Evolutionary conservation across 2,113 vertebrate genomes (phyloP), one percentile per base, ranked within the genome.

Genomic region (Carassius auratus): DNA sequence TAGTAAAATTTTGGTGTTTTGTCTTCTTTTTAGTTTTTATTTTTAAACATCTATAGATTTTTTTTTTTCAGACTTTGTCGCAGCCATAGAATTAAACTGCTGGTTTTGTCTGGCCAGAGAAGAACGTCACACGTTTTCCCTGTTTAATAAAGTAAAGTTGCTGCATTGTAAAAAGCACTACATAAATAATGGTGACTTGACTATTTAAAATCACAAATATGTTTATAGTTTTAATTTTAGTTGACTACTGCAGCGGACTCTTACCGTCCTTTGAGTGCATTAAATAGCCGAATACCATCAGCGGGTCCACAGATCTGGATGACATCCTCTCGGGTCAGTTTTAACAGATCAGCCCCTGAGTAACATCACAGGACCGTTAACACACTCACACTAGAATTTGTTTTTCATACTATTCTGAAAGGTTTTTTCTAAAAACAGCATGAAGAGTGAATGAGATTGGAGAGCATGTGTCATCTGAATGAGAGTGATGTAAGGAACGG

Each of bases 231-330:
- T 61, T 61, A 3, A 61, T 61, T n/a, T 61, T n/a, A 61, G 19
- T 19, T n/a, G 8, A 42, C 42, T 21, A 2, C 19, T 57, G 55
- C 3, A 59, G 8, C 21, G 8, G 21, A 30, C 38, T 81, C 96
- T 21, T 86, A 98, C 98, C 97, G 94, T 89, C 97, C 97, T 89
- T 99, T 99, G 5, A 99, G 92, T 0, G 97, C 96, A 68, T 99
- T 99, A 92, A 98, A 99, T 85, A 99, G 96, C 88, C 98, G 92
- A 88, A 99, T 99, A 79, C 98, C 98, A 52, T 99, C 98, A 1
- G 98, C 98, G 17, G 98, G 97, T 50, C 98, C 98, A n/a, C 98
- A 99, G 91, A 99, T 99, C 93, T 99, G 98, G 92, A 99, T 99
- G 45, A 99, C 97, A 2, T 99, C 98, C 85, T 99, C 98, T 73